These are phyloP conservation scores for Haliclona indistincta DNA, from an alignment of 37 sponge, comb jelly and placozoan species.

Conservation along the genomic window DNA sequence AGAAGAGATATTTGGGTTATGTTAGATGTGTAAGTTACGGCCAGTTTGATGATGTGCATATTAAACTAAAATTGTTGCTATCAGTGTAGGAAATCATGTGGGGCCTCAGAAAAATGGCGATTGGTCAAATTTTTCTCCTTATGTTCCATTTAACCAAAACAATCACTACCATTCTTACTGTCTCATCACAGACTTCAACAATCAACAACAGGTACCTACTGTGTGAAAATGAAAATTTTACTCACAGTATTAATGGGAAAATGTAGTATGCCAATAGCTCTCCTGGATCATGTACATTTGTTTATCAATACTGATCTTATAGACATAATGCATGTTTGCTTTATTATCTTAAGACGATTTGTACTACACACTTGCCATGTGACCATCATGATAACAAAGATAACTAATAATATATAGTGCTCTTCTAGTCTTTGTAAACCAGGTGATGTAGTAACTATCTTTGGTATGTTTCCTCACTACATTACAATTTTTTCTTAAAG, in stretches of 20 bases:
- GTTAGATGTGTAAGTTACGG: conserved; percentile 81
- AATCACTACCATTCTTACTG: conserved; percentile 76
- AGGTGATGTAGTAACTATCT: too few relatives aligned
- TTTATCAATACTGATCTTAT: neutral
- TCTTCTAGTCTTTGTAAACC: too few relatives aligned
- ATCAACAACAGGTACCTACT: conserved; percentile 56
- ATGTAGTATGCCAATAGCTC: too few relatives aligned
- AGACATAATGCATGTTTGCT: neutral
- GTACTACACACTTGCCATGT: too few relatives aligned
- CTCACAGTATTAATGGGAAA: too few relatives aligned
- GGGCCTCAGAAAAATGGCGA: conserved; percentile 67
- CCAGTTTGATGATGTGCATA: neutral
- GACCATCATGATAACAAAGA: too few relatives aligned
- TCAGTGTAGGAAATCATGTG: conserved; percentile 84
- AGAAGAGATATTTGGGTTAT: conserved; percentile 81
- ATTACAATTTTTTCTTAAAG: too few relatives aligned
- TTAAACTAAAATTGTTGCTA: neutral
- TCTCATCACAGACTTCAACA: conserved; percentile 63
- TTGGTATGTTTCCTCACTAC: too few relatives aligned
- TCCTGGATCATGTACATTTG: too few relatives aligned
- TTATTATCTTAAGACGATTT: neutral
- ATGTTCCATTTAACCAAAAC: conserved; percentile 72
- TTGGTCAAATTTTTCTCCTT: conserved; percentile 63
- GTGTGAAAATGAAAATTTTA: neutral
- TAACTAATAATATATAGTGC: too few relatives aligned